Base-by-base conservation (phyloP, 2,113 vertebrate species). In the Xerus inauris region DNA sequence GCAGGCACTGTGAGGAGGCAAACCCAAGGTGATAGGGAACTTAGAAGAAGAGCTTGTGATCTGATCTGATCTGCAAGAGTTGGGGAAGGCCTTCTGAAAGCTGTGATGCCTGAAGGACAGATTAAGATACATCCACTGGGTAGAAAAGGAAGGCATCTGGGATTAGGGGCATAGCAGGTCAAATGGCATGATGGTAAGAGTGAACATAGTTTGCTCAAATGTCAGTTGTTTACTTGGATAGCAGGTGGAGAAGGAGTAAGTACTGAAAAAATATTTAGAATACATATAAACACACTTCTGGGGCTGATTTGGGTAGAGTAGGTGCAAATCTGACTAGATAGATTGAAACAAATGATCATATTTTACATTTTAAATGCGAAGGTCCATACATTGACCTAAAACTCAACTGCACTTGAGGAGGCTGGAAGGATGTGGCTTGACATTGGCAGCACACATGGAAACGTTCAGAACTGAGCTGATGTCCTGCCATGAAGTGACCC, bases 281-380 rank as follows among this genome's bases (percentile, higher is more conserved):
- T 22, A 40, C 59, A 91, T 59, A 6, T 42, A 40, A 84, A 57
- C 17, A 72, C 6, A 85, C 11, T 75, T 64, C n/a, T 81, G 76
- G 59, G 87, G 47, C 11, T 76, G 13, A 77, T 24, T 87, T 73
- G 26, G 6, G 24, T 82, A 47, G 35, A 93, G 13, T 38, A 8
- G 17, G 28, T 59, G 0, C 40, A 82, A 65, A 81, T 87, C 20
- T 65, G 92, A 83, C 42, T 71, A 49, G 24, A 51, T 24, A 81
- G 26, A 65, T 47, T 71, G 76, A 75, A 81, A 88, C 28, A 79
- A 88, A 80, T n/a, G n/a, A 42, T 32, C 47, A 26, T 0, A 8
- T 16, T 92, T 80, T 87, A 22, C 76, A 76, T 80, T 87, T 95
- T 71, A 88, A 90, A 54, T 72, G 35, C 38, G 80, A 49, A 87